Evolutionary conservation across 2,888 invertebrate genomes (phyloP).

Genomic region (Drosophila recens): DNA sequence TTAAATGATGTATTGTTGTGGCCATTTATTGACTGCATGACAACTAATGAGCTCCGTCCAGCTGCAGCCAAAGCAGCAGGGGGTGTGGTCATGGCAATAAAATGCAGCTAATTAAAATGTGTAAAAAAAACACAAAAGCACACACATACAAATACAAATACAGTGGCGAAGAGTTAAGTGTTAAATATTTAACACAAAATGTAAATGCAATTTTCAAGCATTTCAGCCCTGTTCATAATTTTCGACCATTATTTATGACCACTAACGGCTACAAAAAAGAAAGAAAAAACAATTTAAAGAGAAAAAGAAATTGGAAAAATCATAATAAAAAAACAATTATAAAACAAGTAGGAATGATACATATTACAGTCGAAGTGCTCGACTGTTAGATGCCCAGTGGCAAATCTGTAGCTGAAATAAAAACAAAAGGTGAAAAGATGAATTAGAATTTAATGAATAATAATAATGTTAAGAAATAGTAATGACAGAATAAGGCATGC

Average conservation of each 20-base stretch:
- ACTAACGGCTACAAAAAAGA: constrained; percentile 41
- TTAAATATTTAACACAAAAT: constrained; percentile 72
- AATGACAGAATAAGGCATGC: no score
- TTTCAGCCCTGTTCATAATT: constrained; percentile 39
- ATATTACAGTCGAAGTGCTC: no score
- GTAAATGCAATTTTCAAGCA: constrained; percentile 62
- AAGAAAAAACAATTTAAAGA: not conserved
- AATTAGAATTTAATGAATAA: no score
- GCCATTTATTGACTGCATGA: constrained; percentile 59
- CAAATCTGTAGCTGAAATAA: no score
- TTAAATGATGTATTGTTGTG: constrained; percentile 77
- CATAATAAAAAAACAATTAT: constrained; percentile 13
- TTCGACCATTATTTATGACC: constrained; percentile 66
- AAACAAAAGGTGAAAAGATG: no score
- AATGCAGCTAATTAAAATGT: constrained; percentile 79
- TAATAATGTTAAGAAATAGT: no score
- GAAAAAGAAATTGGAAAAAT: constrained; percentile 18
- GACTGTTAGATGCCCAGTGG: no score
- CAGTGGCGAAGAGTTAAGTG: constrained; percentile 33
- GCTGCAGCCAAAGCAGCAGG: constrained; percentile 11
- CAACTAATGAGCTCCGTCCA: constrained; percentile 57
- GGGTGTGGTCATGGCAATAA: constrained; percentile 54
- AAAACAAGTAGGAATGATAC: not conserved
- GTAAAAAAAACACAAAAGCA: constrained; percentile 33
- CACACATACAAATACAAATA: not conserved